phyloP scores from a whole-genome alignment of 2,888 invertebrate genomes.

The Pseudococcus viburni region DNA sequence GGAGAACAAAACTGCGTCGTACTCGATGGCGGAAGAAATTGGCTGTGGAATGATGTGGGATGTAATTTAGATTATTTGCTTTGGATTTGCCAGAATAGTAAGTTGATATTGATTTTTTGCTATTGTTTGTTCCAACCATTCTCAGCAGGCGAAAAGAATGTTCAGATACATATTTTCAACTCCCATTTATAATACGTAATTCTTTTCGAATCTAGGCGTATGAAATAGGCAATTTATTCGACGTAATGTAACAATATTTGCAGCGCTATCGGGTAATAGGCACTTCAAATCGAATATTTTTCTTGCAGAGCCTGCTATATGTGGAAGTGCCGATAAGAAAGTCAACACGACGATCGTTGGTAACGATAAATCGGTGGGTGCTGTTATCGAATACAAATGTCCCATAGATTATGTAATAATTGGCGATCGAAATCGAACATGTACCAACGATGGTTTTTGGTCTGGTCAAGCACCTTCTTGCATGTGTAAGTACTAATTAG shows the following conservation, averaged over 20 bases:
- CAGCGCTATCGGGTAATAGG: no score
- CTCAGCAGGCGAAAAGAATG: no score
- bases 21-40: constrained; percentile 88
- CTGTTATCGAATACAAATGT: constrained; percentile 82
- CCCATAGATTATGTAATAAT: constrained; percentile 86
- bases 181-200: no score
- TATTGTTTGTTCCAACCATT: no score
- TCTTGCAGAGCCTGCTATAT: constrained; percentile 82
- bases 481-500: constrained; percentile 79
- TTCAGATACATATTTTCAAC: no score
- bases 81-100: constrained; percentile 94
- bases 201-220: no score
- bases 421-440: constrained; percentile 80
- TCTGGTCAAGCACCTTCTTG: constrained; percentile 85
- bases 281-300: no score
- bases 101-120: constrained; percentile 71
- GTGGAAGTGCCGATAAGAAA: constrained; percentile 89
- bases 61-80: constrained; percentile 93
- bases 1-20: constrained; percentile 97
- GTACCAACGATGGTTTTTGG: constrained; percentile 86
- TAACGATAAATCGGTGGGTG: constrained; percentile 77
- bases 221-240: not conserved
- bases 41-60: constrained; percentile 96
- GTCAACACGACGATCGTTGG: constrained; percentile 87
- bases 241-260: not conserved